Base-by-base conservation (phyloP, 2,888 invertebrate species). In the Gastracanthus pulcherrimus region DNA sequence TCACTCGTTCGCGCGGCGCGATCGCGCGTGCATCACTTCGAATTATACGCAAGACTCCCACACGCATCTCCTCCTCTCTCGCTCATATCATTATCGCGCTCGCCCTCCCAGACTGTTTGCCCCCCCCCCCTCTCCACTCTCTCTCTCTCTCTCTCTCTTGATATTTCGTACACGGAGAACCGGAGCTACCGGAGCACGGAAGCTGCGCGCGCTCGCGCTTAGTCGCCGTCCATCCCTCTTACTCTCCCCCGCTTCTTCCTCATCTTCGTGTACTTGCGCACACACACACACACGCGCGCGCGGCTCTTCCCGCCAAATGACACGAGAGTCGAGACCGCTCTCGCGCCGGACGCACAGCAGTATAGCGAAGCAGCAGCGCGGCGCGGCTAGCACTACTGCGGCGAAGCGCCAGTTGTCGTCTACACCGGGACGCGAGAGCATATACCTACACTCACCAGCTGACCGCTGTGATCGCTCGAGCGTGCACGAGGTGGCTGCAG, bases 381-480 rank as follows among this genome's bases (percentile, higher is more conserved):
- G 45, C 13, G 36, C n/a, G 29, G 11, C 66, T n/a, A n/a, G 36
- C 34, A 13, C 62, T 31, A 34, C 78, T 19, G 1, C 58, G 58
- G 9, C 55, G 31, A 70, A 67, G 72, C 69, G 71, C 45, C 80
- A 82, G 82, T 82, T 82, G 79, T 76, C 79, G 67, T 64, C 70
- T 70, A 75, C 74, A 38, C 38, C 76, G 71, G 62, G 76, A 51
- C 76, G 79, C 55, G 82, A 60, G 67, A 79, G 67, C 66, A 78
- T 45, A 6, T 16, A 48, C 3, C n/a, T n/a, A 19, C 19, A 13
- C 48, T n/a, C 58, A 29, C 31, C 55, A 34, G 13, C 31, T 0
- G 26, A 48, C 41, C 16, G 51, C 16, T 9, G 19, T n/a, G n/a
- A 34, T 13, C 36, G 9, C 29, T 48, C 38, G 48, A 34, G 1